These are phyloP conservation scores for Pogoniulus pusillus DNA, from an alignment of 2,797 vertebrate species.

Conservation along the genomic window DNA sequence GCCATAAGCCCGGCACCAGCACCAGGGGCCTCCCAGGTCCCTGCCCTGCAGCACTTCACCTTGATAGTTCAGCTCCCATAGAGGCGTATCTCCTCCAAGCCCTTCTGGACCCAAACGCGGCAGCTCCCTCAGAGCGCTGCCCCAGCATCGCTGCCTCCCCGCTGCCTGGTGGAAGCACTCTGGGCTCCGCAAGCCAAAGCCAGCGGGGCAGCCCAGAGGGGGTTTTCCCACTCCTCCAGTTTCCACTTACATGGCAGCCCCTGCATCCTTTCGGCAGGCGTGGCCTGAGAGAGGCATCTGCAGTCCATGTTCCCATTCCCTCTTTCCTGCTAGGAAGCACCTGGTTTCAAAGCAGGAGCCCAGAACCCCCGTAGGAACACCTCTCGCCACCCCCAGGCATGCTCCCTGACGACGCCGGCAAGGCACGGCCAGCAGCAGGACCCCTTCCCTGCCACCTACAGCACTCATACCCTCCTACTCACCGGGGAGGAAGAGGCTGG, in stretches of 20 bases:
- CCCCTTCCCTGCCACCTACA: not conserved
- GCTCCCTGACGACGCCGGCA: not conserved
- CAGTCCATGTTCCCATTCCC: not conserved
- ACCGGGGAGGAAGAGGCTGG: constrained; percentile 43
- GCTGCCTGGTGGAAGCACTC: not conserved
- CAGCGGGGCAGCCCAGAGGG: not conserved
- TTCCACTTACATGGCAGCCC: not conserved
- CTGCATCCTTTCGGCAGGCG: not conserved
- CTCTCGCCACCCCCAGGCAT: rapidly evolving
- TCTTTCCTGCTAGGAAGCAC: not conserved
- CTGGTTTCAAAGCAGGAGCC: not conserved
- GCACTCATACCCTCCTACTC: not conserved
- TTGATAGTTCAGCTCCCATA: not conserved
- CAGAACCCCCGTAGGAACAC: not conserved
- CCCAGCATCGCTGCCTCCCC: not conserved
- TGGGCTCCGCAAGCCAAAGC: not conserved
- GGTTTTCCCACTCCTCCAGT: not conserved
- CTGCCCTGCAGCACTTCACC: not conserved
- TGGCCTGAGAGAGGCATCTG: not conserved
- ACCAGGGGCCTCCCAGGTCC: not conserved
- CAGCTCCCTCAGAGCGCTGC: not conserved
- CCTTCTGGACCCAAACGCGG: not conserved
- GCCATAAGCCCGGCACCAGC: not conserved
- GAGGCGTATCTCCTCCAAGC: not conserved
- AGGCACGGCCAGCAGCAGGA: not conserved